Evolutionary conservation across 1,140 invertebrate genomes (phyloP).

Genomic region (Heliconius hermathena): DNA sequence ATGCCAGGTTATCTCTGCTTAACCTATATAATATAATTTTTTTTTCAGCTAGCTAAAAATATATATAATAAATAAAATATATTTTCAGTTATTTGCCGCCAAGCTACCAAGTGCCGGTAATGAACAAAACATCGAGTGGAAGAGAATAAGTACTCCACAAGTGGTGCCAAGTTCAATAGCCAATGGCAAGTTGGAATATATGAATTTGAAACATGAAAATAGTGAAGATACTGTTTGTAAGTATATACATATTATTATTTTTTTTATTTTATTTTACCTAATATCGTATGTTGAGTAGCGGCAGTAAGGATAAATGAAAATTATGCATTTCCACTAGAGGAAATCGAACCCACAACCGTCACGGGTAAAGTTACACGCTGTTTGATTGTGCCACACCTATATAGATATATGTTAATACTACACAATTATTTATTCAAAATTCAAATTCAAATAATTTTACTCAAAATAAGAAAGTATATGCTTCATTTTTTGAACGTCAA

Average conservation of each 20-base stretch:
- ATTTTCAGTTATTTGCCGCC: constrained; percentile 70
- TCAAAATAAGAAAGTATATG: too few species aligned
- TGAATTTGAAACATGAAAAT: constrained; percentile 62
- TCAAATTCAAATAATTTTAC: too few species aligned
- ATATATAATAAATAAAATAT: too few species aligned
- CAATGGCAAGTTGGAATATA: constrained; percentile 49
- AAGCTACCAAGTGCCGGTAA: constrained; percentile 59
- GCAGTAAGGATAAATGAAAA: too few species aligned
- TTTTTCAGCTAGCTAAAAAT: too few species aligned
- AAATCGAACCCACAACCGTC: background rate
- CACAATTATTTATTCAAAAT: too few species aligned
- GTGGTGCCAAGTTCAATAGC: constrained; percentile 47
- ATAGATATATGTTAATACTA: too few species aligned
- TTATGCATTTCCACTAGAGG: background rate
- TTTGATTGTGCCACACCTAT: too few species aligned
- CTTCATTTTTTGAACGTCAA: too few species aligned
- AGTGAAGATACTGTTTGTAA: constrained; percentile 70
- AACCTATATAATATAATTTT: too few species aligned
- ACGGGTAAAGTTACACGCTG: background rate
- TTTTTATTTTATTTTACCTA: background rate
- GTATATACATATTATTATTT: constrained; percentile 34
- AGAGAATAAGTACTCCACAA: constrained; percentile 52
- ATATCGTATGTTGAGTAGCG: too few species aligned
- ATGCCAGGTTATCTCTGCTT: too few species aligned
- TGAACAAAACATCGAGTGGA: constrained; percentile 67